Evolutionary conservation across 2,797 vertebrate genomes (phyloP).

Genomic region (Gymnocypris eckloni): DNA sequence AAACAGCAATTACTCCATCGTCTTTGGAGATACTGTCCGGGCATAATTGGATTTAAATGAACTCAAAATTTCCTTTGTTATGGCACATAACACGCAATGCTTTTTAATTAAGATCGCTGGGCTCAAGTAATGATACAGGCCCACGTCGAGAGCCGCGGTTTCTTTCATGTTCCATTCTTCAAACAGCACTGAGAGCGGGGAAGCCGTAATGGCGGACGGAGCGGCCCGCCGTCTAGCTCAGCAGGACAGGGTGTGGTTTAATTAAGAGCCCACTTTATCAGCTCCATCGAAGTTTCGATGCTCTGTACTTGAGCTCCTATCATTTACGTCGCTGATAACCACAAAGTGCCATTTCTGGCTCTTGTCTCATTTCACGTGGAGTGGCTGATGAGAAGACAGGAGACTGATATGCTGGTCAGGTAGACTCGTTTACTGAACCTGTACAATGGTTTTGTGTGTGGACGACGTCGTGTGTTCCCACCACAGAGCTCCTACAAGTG

Average conservation of each 20-base stretch:
- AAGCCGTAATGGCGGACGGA: conserved; percentile 56
- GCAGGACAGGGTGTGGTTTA: conserved; percentile 65
- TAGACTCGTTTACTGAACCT: conserved; percentile 44
- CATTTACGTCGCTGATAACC: conserved; percentile 50
- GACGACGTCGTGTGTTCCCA: conserved; percentile 18
- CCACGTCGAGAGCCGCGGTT: conserved; percentile 73
- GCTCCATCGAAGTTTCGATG: conserved; percentile 67
- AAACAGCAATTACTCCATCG: conserved; percentile 94
- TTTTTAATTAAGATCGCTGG: conserved; percentile 99
- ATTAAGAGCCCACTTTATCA: conserved; percentile 70
- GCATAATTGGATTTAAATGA: conserved; percentile 99
- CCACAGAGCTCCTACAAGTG: neutral
- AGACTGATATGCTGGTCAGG: conserved; percentile 47
- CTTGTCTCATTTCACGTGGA: conserved; percentile 47
- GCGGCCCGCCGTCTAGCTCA: conserved; percentile 67
- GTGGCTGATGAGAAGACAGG: conserved; percentile 47
- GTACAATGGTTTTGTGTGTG: neutral
- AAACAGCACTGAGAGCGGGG: conserved; percentile 68
- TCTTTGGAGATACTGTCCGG: conserved; percentile 94
- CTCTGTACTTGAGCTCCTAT: conserved; percentile 56
- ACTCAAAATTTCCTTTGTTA: conserved; percentile 96
- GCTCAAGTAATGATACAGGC: conserved; percentile 78
- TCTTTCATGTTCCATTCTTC: conserved; percentile 93
- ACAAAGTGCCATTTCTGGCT: conserved; percentile 43
- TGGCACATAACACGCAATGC: conserved; percentile 93